These are phyloP conservation scores for Atopsyche davidsoni DNA, from an alignment of 1,140 invertebrate genomes.

Conservation along the genomic window DNA sequence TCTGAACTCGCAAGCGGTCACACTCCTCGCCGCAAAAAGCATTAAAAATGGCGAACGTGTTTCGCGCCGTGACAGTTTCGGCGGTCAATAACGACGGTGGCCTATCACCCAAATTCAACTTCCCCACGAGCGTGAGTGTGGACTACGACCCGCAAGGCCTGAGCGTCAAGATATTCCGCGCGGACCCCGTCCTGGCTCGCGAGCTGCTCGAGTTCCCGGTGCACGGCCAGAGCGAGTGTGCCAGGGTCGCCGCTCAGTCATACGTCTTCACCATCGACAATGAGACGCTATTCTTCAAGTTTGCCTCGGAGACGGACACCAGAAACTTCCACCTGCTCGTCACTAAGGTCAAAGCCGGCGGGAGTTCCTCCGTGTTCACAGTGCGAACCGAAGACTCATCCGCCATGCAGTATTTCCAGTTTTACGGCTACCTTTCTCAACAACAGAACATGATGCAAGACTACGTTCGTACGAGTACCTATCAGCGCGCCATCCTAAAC, in stretches of 20 bases:
- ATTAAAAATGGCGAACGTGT: constrained; percentile 62
- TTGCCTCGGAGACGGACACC: constrained; percentile 55
- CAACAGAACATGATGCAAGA: constrained; percentile 99
- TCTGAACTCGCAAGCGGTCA: constrained; percentile 5
- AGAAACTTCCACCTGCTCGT: constrained; percentile 72
- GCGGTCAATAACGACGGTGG: constrained; percentile 61
- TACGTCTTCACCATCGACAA: constrained; percentile 66
- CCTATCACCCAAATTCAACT: constrained; percentile 60
- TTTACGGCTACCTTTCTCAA: constrained; percentile 97
- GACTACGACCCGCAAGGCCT: constrained; percentile 73
- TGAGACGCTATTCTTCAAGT: constrained; percentile 53
- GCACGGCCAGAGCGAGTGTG: constrained; percentile 61
- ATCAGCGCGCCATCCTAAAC: constrained; percentile 92
- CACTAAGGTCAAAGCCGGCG: constrained; percentile 69
- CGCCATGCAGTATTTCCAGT: constrained; percentile 96
- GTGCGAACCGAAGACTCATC: constrained; percentile 95
- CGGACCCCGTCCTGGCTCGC: constrained; percentile 38
- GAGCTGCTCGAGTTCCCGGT: constrained; percentile 62
- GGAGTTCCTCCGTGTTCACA: constrained; percentile 83
- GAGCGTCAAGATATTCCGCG: constrained; percentile 58
- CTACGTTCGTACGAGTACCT: constrained; percentile 96
- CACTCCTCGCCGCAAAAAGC: constrained; percentile 18
- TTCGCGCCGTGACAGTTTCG: constrained; percentile 62
- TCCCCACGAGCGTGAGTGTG: constrained; percentile 60
- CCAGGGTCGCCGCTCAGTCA: constrained; percentile 34